Evolutionary conservation across 1,140 invertebrate genomes (phyloP).

Genomic region (Pseudoatta argentina): DNA sequence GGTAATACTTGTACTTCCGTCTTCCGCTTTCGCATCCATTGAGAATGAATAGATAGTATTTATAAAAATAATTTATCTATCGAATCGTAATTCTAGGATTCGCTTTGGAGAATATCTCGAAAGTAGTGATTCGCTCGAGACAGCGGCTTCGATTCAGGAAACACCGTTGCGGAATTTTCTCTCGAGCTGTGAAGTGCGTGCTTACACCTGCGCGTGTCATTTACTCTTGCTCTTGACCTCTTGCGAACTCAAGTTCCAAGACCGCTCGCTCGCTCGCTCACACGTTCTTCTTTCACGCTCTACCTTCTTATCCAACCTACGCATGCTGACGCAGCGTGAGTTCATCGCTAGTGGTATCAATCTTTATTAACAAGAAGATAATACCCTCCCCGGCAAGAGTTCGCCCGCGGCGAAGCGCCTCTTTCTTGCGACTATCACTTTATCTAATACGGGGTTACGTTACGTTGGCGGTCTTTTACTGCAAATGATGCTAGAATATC

Average conservation of each 20-base stretch:
- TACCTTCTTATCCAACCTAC: constrained; percentile 35
- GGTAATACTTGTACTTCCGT: not conserved
- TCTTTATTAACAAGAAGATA: constrained; percentile 56
- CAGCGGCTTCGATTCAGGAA: constrained; percentile 15
- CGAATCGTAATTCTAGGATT: not conserved
- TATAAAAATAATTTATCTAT: not conserved
- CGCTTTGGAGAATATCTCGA: not conserved
- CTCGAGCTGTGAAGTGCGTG: constrained; percentile 6
- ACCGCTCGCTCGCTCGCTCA: constrained; percentile 7
- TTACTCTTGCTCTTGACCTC: constrained; percentile 76
- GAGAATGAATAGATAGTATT: not conserved
- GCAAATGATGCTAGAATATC: constrained; percentile 40
- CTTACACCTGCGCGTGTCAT: constrained; percentile 54
- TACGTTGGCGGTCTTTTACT: not conserved
- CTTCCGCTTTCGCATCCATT: not conserved
- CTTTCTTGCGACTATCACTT: constrained; percentile 31
- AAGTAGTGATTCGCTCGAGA: not conserved
- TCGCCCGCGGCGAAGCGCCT: constrained; percentile 28
- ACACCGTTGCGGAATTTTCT: constrained; percentile 47
- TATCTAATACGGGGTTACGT: constrained; percentile 36
- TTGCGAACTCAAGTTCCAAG: constrained; percentile 65
- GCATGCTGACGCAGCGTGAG: constrained; percentile 39
- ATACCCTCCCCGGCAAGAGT: constrained; percentile 11
- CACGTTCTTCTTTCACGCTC: constrained; percentile 18
- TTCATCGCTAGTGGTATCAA: constrained; percentile 40